phyloP scores from a whole-genome alignment of 2,888 invertebrate species.

The Shargacucullia verbasci region DNA sequence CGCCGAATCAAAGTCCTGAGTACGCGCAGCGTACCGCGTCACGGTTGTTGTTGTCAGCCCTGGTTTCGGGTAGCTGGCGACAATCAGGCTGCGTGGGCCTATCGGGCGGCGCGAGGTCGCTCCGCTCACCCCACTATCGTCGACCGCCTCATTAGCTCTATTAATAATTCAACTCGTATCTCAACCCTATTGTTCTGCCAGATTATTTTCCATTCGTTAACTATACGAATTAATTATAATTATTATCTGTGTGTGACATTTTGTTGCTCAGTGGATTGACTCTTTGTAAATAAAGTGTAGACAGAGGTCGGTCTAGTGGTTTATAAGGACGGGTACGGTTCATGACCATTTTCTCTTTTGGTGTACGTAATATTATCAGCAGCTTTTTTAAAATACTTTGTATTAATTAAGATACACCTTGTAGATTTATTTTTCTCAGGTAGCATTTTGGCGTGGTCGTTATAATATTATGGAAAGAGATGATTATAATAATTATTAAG shows the following conservation, averaged over 20 bases:
- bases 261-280: constrained; percentile 42
- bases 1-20: constrained; percentile 17
- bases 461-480: too few species aligned
- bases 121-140: constrained; percentile 82
- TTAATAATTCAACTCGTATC: constrained; percentile 86
- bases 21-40: constrained; percentile 12
- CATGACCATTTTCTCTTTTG: constrained; percentile 26
- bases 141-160: constrained; percentile 84
- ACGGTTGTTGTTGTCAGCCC: constrained; percentile 48
- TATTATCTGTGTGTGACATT: constrained; percentile 53
- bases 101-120: constrained; percentile 83
- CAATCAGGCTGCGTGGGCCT: constrained; percentile 88
- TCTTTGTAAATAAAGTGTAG: constrained; percentile 26
- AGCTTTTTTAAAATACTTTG: not conserved
- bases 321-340: constrained; percentile 6
- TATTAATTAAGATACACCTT: not conserved
- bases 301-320: constrained; percentile 5
- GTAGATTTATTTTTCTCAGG: not conserved
- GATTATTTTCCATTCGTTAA: constrained; percentile 78
- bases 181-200: constrained; percentile 80
- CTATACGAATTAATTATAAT: constrained; percentile 59
- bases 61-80: constrained; percentile 80
- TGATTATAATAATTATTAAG: too few species aligned
- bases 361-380: not conserved
- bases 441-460: not conserved